These are phyloP conservation scores for Anisognathus igniventris DNA, from an alignment of 2,797 vertebrate species.

Conservation along the genomic window DNA sequence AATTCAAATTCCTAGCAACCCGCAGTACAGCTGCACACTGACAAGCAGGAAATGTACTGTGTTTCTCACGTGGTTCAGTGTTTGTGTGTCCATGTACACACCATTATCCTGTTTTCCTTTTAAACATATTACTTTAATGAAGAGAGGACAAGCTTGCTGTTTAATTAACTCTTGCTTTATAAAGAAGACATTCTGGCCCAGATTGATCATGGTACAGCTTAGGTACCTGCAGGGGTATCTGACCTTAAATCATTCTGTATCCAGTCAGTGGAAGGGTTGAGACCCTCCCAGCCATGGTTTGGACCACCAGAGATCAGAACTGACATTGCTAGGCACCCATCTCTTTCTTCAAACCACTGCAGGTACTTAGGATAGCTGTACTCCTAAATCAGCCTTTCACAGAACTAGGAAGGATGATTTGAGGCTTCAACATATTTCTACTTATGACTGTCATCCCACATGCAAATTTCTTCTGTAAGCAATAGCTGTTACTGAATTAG, in stretches of 20 bases:
- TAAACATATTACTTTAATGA: slow-evolving; percentile 11
- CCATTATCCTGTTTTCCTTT: not conserved
- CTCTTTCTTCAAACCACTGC: not conserved
- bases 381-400: not conserved
- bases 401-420: not conserved
- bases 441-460: not conserved
- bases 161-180: slow-evolving; percentile 25
- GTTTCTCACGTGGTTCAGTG: not conserved
- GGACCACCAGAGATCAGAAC: not conserved
- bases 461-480: not conserved
- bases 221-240: not conserved
- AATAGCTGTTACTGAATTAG: not conserved
- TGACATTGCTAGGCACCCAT: not conserved
- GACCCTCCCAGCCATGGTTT: not conserved
- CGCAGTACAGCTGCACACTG: not conserved
- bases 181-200: not conserved
- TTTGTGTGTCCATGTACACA: not conserved
- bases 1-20: slow-evolving; percentile 24
- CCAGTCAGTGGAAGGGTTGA: not conserved
- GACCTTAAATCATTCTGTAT: not conserved
- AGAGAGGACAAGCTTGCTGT: not conserved
- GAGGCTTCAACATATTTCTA: not conserved
- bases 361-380: not conserved
- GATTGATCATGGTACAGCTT: not conserved
- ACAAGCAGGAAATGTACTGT: not conserved